Evolutionary conservation across 2,113 vertebrate genomes (phyloP), one percentile per base, ranked within the genome.

Genomic region (Salvator merianae): DNA sequence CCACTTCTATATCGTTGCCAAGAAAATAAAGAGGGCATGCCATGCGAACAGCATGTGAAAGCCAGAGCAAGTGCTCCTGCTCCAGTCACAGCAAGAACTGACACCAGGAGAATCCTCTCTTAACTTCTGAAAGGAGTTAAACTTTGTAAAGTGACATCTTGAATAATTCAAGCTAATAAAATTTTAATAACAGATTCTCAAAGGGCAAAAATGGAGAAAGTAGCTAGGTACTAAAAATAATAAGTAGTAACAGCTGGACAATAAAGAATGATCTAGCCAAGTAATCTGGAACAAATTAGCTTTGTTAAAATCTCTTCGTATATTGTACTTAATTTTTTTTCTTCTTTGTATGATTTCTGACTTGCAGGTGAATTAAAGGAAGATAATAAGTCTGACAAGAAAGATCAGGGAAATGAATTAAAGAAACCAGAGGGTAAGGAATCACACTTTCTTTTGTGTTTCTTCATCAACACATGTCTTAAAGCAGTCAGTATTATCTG

Each of bases 351-450:
- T 89, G 84, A 71, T 30, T 82, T 68, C 91, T 86, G 90, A 55
- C 83, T 94, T 96, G 79, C 87, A 97, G 97, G 95, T 92, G 94
- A 97, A 87, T 92, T 96, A 88, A 94, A 95, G 87, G 94, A 96
- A 80, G 93, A 93, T 50, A 93, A 68, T 88, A 95, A 95, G 75
- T 84, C 93, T 77, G 94, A 95, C 77, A 94, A 92, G 93, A 95
- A 96, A 91, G 93, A 95, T 91, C 93, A 93, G 16, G 86, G 86
- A 83, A 93, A 90, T 87, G 95, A 96, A 63, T 92, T 94, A 93
- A 95, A 96, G 93, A 96, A 93, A 93, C 88, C 94, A 93, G 90
- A 95, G 88, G 95, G 96, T 96, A 97, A 96, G 93, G 69, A 69
- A 18, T 40, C 28, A 69, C 75, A 84, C 80, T 40, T 94, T 83